Evolutionary conservation across 2,888 invertebrate species (phyloP).

Genomic region (Shargacucullia verbasci): DNA sequence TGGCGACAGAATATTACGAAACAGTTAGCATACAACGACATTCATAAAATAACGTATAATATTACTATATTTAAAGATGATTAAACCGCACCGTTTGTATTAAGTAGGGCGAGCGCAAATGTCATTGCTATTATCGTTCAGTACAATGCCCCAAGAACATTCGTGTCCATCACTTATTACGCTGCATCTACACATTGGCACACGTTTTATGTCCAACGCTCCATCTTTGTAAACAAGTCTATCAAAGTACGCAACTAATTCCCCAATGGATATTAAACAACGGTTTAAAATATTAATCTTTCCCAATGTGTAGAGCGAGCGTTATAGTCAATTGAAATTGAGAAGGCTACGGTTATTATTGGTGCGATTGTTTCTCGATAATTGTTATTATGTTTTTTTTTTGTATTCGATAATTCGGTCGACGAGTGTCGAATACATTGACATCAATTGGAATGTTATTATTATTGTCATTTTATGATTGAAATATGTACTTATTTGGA

Average conservation of each 20-base stretch:
- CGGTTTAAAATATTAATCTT: too few species aligned
- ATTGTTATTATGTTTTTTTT: conserved; percentile 31
- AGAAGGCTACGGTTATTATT: conserved; percentile 27
- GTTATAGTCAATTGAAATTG: conserved; percentile 31
- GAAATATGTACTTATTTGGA: too few species aligned
- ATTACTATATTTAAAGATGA: conserved; percentile 52
- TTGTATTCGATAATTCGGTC: conserved; percentile 8
- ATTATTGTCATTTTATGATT: not conserved
- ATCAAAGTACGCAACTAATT: not conserved
- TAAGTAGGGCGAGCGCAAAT: conserved; percentile 58
- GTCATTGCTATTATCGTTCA: conserved; percentile 58
- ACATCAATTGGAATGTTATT: conserved; percentile 35
- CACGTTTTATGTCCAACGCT: conserved; percentile 4
- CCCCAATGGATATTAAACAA: too few species aligned
- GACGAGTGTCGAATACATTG: conserved; percentile 38
- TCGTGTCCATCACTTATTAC: conserved; percentile 35
- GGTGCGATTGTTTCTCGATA: conserved; percentile 41
- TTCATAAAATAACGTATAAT: conserved; percentile 43
- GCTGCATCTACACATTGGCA: conserved; percentile 18
- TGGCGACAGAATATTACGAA: conserved; percentile 16
- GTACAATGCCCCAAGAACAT: conserved; percentile 44
- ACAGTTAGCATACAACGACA: conserved; percentile 13
- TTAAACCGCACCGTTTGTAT: conserved; percentile 43
- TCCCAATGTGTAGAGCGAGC: conserved; percentile 6
- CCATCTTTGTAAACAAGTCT: not conserved